Percentiles rank a stretch among this genome's conserved stretches.
Evolutionary conservation across 2,797 vertebrate genomes (phyloP).

Genomic region (Acrossocheilus fasciatus): DNA sequence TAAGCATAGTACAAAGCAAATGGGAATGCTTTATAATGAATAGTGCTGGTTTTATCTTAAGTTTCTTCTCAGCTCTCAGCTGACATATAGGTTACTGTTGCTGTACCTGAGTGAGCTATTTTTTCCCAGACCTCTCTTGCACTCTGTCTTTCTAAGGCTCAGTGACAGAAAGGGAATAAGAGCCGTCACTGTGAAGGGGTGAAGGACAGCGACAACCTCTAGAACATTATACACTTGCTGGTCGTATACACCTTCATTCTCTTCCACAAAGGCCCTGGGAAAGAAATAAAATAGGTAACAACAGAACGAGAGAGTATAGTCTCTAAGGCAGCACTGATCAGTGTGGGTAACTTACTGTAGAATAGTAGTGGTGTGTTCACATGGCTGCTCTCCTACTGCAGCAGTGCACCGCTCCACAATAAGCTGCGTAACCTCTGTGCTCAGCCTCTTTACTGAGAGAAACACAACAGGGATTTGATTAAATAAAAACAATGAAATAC

Average conservation of each 20-base stretch:
- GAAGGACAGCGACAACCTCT: conserved; percentile 83
- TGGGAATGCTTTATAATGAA: background rate
- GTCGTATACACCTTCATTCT: conserved; percentile 85
- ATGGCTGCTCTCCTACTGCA: conserved; percentile 76
- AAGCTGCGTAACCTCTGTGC: conserved; percentile 87
- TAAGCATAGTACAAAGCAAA: background rate
- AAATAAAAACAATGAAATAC: background rate
- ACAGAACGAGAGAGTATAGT: background rate
- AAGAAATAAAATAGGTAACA: background rate
- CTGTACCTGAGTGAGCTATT: conserved; percentile 86
- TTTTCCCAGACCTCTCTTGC: conserved; percentile 91
- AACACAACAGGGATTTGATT: conserved; percentile 39
- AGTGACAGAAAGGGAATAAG: conserved; percentile 87
- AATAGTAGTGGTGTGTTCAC: conserved; percentile 74
- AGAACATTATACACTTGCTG: conserved; percentile 87
- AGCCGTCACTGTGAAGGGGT: conserved; percentile 78
- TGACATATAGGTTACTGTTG: background rate
- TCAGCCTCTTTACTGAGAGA: conserved; percentile 87
- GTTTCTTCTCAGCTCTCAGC: conserved; percentile 16
- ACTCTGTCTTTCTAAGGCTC: conserved; percentile 86
- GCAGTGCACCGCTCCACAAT: conserved; percentile 87
- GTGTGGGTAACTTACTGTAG: conserved; percentile 48
- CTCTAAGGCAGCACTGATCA: background rate
- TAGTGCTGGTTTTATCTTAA: background rate
- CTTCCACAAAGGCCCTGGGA: conserved; percentile 89